A percentile compares a stretch with the other conserved stretches of the same genome.
Conservation (phyloP, 2,113 vertebrate species). For the Vanacampus margaritifer region DNA sequence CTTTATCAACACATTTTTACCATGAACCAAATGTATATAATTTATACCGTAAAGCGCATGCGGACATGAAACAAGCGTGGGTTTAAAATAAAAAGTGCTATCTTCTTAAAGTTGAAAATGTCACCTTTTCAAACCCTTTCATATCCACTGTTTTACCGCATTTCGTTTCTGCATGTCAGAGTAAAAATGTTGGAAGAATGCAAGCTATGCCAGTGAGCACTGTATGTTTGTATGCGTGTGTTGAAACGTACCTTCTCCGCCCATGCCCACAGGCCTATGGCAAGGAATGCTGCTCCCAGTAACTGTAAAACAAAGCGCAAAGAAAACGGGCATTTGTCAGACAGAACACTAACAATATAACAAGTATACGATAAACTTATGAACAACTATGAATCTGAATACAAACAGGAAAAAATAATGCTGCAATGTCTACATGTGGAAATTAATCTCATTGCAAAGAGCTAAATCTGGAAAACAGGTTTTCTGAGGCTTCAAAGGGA, state of each 20-base stretch:
- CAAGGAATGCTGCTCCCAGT: constrained; percentile 85
- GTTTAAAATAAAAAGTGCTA: too few relatives aligned
- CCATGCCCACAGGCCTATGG: constrained; percentile 90
- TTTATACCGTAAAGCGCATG: too few relatives aligned
- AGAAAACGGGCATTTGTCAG: constrained; percentile 22
- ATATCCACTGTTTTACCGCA: too few relatives aligned
- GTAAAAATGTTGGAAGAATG: constrained; percentile 37
- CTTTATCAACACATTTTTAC: too few relatives aligned
- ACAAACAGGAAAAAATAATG: not conserved
- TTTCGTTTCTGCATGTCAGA: not conserved
- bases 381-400: not conserved
- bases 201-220: constrained; percentile 41
- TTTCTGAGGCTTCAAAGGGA: constrained; percentile 15
- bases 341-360: not conserved
- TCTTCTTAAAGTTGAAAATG: too few relatives aligned
- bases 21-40: too few relatives aligned
- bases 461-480: not conserved
- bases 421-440: not conserved
- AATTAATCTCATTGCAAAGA: not conserved
- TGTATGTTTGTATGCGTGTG: constrained; percentile 28
- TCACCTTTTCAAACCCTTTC: too few relatives aligned
- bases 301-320: constrained; percentile 76
- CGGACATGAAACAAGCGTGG: too few relatives aligned
- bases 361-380: constrained; percentile 1
- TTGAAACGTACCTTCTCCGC: constrained; percentile 84